Base-by-base conservation (phyloP, 2,113 vertebrate genomes). In the Ovis canadensis region DNA sequence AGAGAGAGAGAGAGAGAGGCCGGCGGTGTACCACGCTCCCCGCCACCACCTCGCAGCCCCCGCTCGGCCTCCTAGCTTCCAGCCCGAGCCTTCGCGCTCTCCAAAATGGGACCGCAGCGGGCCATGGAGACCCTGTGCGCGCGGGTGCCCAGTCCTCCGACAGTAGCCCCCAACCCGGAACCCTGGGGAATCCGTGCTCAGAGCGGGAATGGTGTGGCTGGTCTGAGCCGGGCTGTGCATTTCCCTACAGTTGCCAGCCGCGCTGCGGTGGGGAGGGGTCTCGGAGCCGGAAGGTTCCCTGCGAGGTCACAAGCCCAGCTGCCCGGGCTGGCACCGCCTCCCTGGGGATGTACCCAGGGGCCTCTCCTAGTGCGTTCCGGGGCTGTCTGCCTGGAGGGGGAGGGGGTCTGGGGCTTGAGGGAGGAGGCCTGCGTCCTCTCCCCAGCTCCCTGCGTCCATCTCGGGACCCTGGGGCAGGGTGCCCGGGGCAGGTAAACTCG, bases 1-100 rank as follows among this genome's bases (percentile, higher is more conserved):
- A 45, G 23, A 27, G 40, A 45, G 23, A 27, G 36, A 36, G 40
- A 4, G 74, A 78, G 74, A 55, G 60, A 98, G 81, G 74, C 43
- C 97, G 55, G 80, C 55, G 94, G 43, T 48, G 59, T 96, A 94
- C 95, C 84, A 97, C 92, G 83, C 88, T 98, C 96, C 95, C 85
- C 88, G 87, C 31, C 95, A 0, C 92, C 97, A 5, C 71, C 84
- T 92, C 29, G 88, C 96, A 96, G 33, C 71, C 43, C 0, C 25
- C 71, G 33, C 0, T 31, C 59, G 94, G 78, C 50, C 94, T 83
- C 55, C 21, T 1, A 0, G n/a, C 77, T 21, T 27, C 27, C 90
- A n/a, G 60, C 16, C 3, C n/a, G 10, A 89, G 90, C 87, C 94
- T 62, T 21, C 59, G 36, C 36, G 31, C 71, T 74, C 21, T 43